Conservation (phyloP, 2,888 invertebrate species). For the Patella ulyssiponensis region DNA sequence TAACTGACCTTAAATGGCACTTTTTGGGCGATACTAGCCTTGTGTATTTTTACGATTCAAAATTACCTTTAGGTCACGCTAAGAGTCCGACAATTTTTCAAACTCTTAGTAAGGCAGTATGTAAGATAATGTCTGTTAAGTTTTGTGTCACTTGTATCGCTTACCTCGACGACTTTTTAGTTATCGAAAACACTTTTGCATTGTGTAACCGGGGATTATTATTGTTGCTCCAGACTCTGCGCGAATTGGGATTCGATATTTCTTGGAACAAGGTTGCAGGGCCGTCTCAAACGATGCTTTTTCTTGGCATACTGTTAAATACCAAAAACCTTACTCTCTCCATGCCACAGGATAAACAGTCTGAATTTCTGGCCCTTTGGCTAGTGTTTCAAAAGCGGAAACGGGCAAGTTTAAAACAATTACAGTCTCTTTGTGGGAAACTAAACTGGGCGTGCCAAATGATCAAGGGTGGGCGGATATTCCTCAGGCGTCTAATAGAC, state of each 20-base stretch:
- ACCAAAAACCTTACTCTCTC: neutral
- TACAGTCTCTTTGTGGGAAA: neutral
- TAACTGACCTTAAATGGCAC: constrained; percentile 7
- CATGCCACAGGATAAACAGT: neutral
- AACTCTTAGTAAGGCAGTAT: constrained; percentile 4
- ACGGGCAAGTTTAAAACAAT: neutral
- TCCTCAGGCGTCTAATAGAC: neutral
- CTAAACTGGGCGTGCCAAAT: constrained; percentile 5
- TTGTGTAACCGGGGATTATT: neutral
- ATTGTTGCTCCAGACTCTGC: neutral
- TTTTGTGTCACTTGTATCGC: neutral
- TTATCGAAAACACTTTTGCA: neutral
- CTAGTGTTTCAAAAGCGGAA: neutral
- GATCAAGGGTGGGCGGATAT: neutral
- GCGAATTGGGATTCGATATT: neutral
- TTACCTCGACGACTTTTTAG: constrained; percentile 14
- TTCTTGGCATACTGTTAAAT: neutral
- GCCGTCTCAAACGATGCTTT: neutral
- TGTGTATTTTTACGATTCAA: constrained; percentile 8
- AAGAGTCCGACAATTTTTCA: constrained; percentile 2
- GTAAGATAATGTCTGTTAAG: neutral
- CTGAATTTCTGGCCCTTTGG: neutral
- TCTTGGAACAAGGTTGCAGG: neutral
- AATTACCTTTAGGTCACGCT: neutral
- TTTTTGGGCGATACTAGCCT: neutral